Base-by-base conservation (phyloP, 92 coral and sea anemone species). In the Montipora capitata region DNA sequence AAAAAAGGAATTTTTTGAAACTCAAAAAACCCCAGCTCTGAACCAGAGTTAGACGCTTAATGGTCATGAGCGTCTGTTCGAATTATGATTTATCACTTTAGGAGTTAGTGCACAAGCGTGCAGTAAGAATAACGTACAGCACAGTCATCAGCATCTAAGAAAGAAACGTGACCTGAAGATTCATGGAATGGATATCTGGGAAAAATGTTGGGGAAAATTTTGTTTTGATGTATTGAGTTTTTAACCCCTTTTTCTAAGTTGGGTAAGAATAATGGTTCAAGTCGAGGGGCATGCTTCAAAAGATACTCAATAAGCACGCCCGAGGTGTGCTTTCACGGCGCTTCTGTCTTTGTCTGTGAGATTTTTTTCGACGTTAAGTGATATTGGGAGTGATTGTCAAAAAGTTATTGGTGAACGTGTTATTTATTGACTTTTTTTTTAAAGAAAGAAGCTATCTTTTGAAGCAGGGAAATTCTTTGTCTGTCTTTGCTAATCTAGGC, bases 181-280 rank as follows among this genome's bases (percentile, higher is more conserved):
- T 81, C 68, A 52, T 81, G 68, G 68, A 81, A 81, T 81, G 77
- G 68, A 68, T 3, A 40, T 14, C 9, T 9, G 68, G 77, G 77
- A 69, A 59, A 65, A 20, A 40, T 17, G 18, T 65, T 66, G 41
- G 84, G 72, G 51, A 15, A 79, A 8, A 16, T 3, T 27, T 27
- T 27, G 35, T 80, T n/a, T 49, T 3, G 14, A 14, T 68, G 65
- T 52, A 9, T 52, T 8, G 13, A 48, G 76, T 27, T 61, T 38
- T 51, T 3, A 68, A 14, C 17, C 51, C 67, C 39, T 68, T 80
- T 68, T 80, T 17, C 40, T 45, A 52, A 80, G 85, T 68, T 35
- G 11, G 66, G 27, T 27, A 18, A 56, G 2, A 5, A 10, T 38
- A 67, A 14, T 49, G 6, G 18, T 57, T 42, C 8, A 42, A 51